Percentiles rank a stretch among this genome's conserved stretches.
Conservation (phyloP, 2,113 vertebrate genomes). For the Pomatostomus ruficeps region DNA sequence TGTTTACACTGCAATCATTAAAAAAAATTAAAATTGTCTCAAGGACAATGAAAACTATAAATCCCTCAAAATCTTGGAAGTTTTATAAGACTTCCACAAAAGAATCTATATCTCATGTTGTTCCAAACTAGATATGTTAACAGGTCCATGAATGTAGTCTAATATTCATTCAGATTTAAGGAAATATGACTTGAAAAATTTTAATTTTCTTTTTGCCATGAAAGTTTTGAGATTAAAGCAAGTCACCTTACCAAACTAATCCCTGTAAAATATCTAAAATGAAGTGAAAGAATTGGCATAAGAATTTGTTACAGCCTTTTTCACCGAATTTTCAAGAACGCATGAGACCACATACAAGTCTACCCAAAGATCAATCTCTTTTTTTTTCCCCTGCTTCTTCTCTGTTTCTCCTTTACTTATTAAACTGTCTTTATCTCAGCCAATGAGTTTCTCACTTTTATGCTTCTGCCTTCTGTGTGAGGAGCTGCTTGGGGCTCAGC, state of each 20-base stretch:
- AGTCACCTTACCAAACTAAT: not conserved
- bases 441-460: not conserved
- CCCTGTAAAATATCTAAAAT: not conserved
- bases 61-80: not conserved
- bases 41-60: not conserved
- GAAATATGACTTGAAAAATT: not conserved
- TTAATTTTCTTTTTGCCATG: not conserved
- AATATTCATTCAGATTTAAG: not conserved
- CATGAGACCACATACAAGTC: rapidly evolving
- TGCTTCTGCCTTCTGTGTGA: not conserved
- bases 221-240: not conserved
- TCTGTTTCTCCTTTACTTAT: not conserved
- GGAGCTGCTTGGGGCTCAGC: not conserved
- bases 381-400: not conserved
- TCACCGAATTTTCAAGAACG: not conserved
- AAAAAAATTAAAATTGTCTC: not conserved
- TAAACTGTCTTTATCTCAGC: not conserved
- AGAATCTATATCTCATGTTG: rapidly evolving
- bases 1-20: not conserved
- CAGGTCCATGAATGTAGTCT: not conserved
- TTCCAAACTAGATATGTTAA: not conserved
- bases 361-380: not conserved
- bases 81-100: not conserved
- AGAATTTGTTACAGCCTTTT: not conserved
- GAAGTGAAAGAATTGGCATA: not conserved